Percentiles rank a stretch among this genome's conserved stretches.
These are phyloP conservation scores for Sericinus montela DNA, from an alignment of 2,888 invertebrate species.

Conservation along the genomic window DNA sequence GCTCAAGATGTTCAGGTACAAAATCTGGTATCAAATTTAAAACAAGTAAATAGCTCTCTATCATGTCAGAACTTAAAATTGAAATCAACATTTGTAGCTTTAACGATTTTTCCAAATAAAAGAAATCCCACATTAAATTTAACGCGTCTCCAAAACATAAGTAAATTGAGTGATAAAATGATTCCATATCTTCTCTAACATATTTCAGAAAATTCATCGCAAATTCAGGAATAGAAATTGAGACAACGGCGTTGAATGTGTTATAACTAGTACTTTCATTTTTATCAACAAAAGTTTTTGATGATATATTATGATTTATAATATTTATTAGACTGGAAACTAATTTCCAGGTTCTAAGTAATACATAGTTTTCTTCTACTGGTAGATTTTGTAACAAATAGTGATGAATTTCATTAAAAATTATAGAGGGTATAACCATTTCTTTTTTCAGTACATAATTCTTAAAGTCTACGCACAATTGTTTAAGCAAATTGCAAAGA, in stretches of 20 bases:
- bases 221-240: not conserved
- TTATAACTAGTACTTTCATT: not conserved
- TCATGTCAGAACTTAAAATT: slow-evolving; percentile 6
- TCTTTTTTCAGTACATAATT: slow-evolving; percentile 24
- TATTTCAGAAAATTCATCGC: not conserved
- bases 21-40: not conserved
- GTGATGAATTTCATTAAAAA: slow-evolving; percentile 31
- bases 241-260: not conserved
- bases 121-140: not conserved
- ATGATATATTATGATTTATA: slow-evolving; percentile 24
- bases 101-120: not conserved
- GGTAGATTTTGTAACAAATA: slow-evolving; percentile 32
- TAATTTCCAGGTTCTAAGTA: slow-evolving; percentile 46
- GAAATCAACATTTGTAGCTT: slow-evolving; percentile 1
- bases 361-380: slow-evolving; percentile 41
- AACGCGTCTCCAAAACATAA: slow-evolving; percentile 2
- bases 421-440: slow-evolving; percentile 31
- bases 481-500: slow-evolving; percentile 30
- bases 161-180: slow-evolving; percentile 8
- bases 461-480: slow-evolving; percentile 31
- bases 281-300: slow-evolving; percentile 3
- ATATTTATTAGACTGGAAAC: slow-evolving; percentile 31
- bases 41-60: slow-evolving; percentile 8
- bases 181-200: slow-evolving; percentile 6
- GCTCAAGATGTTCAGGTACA: not conserved